Conservation (phyloP, 2,797 vertebrate species). For the Galago senegalensis region DNA sequence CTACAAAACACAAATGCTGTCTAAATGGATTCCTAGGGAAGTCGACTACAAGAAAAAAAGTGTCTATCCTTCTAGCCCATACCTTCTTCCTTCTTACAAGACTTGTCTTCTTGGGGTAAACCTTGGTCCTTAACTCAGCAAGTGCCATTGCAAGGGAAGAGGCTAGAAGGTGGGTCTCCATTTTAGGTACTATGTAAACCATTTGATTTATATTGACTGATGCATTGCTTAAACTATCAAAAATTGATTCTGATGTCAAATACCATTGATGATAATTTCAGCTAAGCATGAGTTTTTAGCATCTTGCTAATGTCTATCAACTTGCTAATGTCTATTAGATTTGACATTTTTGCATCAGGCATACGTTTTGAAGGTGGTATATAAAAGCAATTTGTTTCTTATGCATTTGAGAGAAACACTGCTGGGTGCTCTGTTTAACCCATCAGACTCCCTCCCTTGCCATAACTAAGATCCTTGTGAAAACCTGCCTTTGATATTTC, state of each 20-base stretch:
- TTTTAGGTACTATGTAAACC: neutral
- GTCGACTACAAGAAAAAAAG: neutral
- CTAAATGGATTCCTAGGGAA: neutral
- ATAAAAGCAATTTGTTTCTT: neutral
- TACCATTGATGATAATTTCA: slow-evolving; percentile 33
- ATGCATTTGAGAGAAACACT: slow-evolving; percentile 28
- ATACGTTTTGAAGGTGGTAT: slow-evolving; percentile 3
- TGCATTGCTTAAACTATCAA: slow-evolving; percentile 26
- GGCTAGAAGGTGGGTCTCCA: slow-evolving; percentile 12
- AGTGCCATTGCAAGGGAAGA: neutral
- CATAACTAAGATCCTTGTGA: neutral
- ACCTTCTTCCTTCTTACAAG: neutral
- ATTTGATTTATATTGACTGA: slow-evolving; percentile 26
- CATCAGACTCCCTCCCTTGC: neutral
- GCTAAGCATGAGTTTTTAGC: slow-evolving; percentile 65
- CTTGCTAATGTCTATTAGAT: slow-evolving; percentile 1
- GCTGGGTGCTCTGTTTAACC: neutral
- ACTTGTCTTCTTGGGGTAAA: neutral
- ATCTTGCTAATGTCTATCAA: neutral
- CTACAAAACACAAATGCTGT: neutral
- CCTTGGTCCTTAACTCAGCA: neutral
- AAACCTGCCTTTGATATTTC: slow-evolving; percentile 45
- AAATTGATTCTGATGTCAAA: slow-evolving; percentile 63
- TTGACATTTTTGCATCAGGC: slow-evolving; percentile 15
- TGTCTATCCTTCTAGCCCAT: neutral